A percentile compares a stretch with the other conserved stretches of the same genome.
Conservation (phyloP, 2,888 invertebrate species). For the Leptopilina syphax region DNA sequence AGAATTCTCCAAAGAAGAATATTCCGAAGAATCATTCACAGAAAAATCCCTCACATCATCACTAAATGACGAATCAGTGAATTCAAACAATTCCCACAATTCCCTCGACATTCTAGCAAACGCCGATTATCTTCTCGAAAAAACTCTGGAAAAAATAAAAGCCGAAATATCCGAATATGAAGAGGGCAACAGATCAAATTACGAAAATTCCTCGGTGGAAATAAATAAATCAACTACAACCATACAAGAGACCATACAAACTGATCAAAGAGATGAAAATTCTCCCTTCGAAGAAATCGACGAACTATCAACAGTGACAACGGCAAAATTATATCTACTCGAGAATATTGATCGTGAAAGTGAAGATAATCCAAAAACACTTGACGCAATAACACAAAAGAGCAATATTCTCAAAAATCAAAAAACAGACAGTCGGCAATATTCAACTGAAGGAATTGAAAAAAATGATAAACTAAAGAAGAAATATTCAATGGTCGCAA, state of each 20-base stretch:
- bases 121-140: slow-evolving; percentile 69
- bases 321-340: slow-evolving; percentile 26
- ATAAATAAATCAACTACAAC: slow-evolving; percentile 13
- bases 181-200: slow-evolving; percentile 56
- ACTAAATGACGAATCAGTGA: slow-evolving; percentile 13
- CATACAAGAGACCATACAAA: slow-evolving; percentile 4
- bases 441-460: slow-evolving; percentile 45
- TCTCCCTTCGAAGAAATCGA: background rate
- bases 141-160: slow-evolving; percentile 72
- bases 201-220: slow-evolving; percentile 49
- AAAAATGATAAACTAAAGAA: slow-evolving; percentile 62
- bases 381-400: slow-evolving; percentile 34
- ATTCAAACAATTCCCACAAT: slow-evolving; percentile 48
- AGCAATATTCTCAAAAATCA: background rate
- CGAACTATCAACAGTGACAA: slow-evolving; percentile 12
- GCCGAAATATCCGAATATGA: slow-evolving; percentile 72
- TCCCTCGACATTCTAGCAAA: slow-evolving; percentile 65
- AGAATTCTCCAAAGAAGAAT: no score
- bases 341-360: slow-evolving; percentile 42
- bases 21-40: slow-evolving; percentile 35
- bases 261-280: slow-evolving; percentile 50
- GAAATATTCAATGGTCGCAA: slow-evolving; percentile 73
- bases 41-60: background rate
- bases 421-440: background rate
- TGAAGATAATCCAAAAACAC: slow-evolving; percentile 52